Evolutionary conservation across 1,140 invertebrate species (phyloP), one percentile per base, ranked within the genome.

Genomic region (Drosophila orosa): DNA sequence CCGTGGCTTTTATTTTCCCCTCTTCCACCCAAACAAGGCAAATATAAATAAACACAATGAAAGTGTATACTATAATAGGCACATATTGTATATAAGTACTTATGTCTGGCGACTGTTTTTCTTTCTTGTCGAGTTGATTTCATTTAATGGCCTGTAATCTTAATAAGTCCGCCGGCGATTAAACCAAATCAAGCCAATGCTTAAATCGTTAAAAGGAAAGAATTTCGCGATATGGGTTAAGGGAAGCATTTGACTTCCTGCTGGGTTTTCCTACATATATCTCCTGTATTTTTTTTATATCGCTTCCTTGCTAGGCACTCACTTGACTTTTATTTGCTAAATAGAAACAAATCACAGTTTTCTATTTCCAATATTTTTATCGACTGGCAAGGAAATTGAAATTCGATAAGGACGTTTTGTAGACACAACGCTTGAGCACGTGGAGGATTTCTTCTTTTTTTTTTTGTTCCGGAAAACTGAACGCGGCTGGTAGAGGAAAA

Each of bases 111-210:
- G 45, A 66, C 22, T 22, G 35, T 66, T 66, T 52, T 52, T 66
- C 33, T 35, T 19, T 68, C 61, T 66, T 68, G n/a, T 48, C 40
- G 27, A 58, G 52, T 71, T 71, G 42, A 71, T 69, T 71, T 57
- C 65, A 25, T 50, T 73, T 35, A 73, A 72, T 50, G 33, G 66
- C 24, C 47, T 66, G 63, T 84, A 83, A 83, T 83, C 80, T 83
- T 62, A 74, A 74, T 48, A 65, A 59, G 80, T 83, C 65, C 55
- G 75, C 45, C 63, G 39, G 44, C 69, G 80, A 83, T 83, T 84
- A 84, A 84, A 37, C 42, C 42, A 71, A 71, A 71, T 69, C 65
- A 25, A 69, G 48, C 48, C 63, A 33, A 57, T 25, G 35, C 10
- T 24, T 22, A 57, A 47, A 25, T 22, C 10, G 63, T 37, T 65